Percentiles rank a stretch among this genome's conserved stretches.
Conservation (phyloP, 2,797 vertebrate genomes). For the Myotis vivesi region DNA sequence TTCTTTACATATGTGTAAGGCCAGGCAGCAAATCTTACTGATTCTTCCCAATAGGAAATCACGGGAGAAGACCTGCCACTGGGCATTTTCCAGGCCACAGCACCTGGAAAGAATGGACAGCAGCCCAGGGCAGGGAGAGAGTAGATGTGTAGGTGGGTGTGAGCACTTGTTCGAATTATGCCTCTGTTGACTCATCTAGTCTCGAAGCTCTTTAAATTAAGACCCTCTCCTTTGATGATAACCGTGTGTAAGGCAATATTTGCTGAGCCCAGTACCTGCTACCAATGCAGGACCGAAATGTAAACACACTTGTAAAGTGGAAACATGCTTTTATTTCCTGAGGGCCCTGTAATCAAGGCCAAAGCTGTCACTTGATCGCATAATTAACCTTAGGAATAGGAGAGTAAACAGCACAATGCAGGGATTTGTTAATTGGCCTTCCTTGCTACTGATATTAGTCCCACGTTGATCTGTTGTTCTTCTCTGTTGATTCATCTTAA, state of each 20-base stretch:
- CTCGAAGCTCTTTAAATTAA: neutral
- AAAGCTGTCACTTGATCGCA: constrained; percentile 73
- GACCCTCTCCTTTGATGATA: neutral
- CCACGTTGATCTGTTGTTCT: constrained; percentile 63
- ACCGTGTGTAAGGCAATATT: neutral
- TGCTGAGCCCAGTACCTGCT: constrained; percentile 4
- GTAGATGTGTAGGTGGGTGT: too few relatives aligned
- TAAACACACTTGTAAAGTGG: constrained; percentile 63
- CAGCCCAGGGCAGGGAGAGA: neutral
- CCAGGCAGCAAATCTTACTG: neutral
- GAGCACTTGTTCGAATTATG: neutral
- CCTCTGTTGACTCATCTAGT: neutral
- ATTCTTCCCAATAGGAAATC: neutral
- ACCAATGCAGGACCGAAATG: neutral
- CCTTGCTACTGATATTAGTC: constrained; percentile 58
- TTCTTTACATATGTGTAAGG: neutral
- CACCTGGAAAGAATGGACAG: neutral
- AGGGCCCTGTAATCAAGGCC: constrained; percentile 74
- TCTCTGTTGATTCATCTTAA: constrained; percentile 56
- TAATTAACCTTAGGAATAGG: constrained; percentile 77
- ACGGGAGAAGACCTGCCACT: neutral
- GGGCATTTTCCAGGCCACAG: neutral
- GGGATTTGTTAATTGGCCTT: constrained; percentile 75
- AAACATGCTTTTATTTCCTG: constrained; percentile 73
- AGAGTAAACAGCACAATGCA: constrained; percentile 74